Evolutionary conservation across 1,140 invertebrate genomes (phyloP).

Genomic region (Pseudomyrmex cubaensis): DNA sequence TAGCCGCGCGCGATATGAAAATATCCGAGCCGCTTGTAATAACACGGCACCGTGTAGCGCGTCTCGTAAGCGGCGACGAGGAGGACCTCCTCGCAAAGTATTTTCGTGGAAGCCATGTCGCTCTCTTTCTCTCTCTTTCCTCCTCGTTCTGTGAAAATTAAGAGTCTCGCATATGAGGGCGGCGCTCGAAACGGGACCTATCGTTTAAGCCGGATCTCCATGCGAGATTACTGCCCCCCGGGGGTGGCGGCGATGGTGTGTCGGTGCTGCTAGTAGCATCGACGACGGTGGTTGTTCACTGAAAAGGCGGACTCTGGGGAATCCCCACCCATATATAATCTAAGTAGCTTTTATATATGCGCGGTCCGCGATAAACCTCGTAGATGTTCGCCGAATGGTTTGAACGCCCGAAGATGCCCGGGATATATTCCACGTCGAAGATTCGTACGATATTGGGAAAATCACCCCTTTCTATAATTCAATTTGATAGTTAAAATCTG

Average conservation of each 20-base stretch:
- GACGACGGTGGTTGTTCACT: slow-evolving; percentile 72
- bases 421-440: background rate
- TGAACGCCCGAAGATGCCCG: background rate
- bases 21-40: slow-evolving; percentile 78
- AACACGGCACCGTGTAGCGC: slow-evolving; percentile 75
- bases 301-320: slow-evolving; percentile 79
- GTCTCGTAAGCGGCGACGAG: slow-evolving; percentile 75
- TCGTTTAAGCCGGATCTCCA: slow-evolving; percentile 85
- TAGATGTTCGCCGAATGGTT: slow-evolving; percentile 14
- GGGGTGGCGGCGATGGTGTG: slow-evolving; percentile 57
- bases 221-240: slow-evolving; percentile 83
- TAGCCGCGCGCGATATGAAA: slow-evolving; percentile 81
- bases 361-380: slow-evolving; percentile 45
- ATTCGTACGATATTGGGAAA: background rate
- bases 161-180: slow-evolving; percentile 82
- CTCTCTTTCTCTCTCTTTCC: slow-evolving; percentile 74
- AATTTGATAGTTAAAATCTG: background rate
- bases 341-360: slow-evolving; percentile 69
- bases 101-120: slow-evolving; percentile 80
- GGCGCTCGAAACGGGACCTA: slow-evolving; percentile 81
- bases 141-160: slow-evolving; percentile 75
- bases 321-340: slow-evolving; percentile 79
- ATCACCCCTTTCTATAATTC: background rate
- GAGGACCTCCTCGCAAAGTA: slow-evolving; percentile 73
- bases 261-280: slow-evolving; percentile 62